Conservation (phyloP, 2,888 invertebrate species). For the Oscheius sp. region DNA sequence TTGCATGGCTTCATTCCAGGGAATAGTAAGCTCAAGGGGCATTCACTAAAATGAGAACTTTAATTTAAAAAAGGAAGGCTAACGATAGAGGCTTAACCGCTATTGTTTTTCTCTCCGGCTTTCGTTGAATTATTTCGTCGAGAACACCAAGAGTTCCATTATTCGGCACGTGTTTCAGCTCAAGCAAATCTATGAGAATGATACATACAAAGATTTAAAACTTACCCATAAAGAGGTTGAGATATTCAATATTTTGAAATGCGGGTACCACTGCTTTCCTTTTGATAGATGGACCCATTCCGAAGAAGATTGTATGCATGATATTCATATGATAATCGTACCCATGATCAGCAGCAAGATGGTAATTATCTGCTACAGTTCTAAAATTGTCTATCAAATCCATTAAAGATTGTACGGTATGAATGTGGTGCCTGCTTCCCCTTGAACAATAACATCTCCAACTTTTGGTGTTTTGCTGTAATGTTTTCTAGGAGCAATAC, state of each 20-base stretch:
- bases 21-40: conserved; percentile 34
- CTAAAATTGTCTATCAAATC: conserved; percentile 2
- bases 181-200: not conserved
- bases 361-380: not conserved
- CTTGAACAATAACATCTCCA: conserved; percentile 64
- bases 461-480: conserved; percentile 53
- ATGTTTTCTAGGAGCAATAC: conserved; percentile 58
- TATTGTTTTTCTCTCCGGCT: not conserved
- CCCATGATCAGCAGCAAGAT: conserved; percentile 56
- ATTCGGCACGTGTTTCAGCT: conserved; percentile 45
- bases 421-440: conserved; percentile 58
- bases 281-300: conserved; percentile 62
- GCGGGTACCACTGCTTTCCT: conserved; percentile 46
- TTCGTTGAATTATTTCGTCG: conserved; percentile 35
- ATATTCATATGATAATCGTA: conserved; percentile 58
- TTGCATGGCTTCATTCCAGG: conserved; percentile 21
- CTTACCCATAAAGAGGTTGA: conserved; percentile 56
- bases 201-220: not conserved
- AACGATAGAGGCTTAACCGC: not conserved
- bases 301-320: conserved; percentile 67
- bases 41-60: conserved; percentile 3
- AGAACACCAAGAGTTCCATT: conserved; percentile 63
- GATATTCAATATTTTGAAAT: conserved; percentile 65
- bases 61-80: not conserved
- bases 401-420: conserved; percentile 25